Conservation (phyloP, 1,140 invertebrate species). For the Magallana gigas region DNA sequence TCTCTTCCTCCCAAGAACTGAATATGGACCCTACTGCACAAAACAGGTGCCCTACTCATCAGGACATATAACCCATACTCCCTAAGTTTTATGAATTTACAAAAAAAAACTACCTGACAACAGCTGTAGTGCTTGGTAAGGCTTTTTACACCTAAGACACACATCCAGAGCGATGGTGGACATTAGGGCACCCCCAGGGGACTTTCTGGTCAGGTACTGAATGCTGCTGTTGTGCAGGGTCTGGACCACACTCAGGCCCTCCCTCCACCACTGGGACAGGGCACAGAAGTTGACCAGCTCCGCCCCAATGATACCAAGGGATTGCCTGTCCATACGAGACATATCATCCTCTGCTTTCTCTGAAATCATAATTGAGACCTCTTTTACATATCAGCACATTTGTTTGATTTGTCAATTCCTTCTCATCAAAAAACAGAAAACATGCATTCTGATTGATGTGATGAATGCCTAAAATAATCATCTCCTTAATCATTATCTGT, state of each 20-base stretch:
- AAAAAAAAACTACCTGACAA: not conserved
- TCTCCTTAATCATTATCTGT: no score
- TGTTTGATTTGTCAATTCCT: no score
- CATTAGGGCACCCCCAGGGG: not conserved
- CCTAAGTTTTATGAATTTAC: no score
- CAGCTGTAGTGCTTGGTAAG: not conserved
- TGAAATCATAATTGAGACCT: no score
- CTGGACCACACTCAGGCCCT: not conserved
- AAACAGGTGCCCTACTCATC: no score
- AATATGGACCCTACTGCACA: no score
- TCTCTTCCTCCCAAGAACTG: no score
- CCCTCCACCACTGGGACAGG: constrained; percentile 15
- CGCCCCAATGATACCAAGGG: not conserved
- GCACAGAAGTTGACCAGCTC: constrained; percentile 4
- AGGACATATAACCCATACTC: no score
- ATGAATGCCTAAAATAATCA: no score
- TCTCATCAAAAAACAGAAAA: no score
- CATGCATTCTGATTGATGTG: no score
- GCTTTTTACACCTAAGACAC: constrained; percentile 7
- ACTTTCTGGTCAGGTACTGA: not conserved
- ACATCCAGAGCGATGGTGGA: constrained; percentile 6
- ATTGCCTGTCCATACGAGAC: not conserved
- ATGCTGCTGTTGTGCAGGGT: not conserved
- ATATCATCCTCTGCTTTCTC: not conserved
- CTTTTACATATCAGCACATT: no score